These are phyloP conservation scores for Nephrotoma flavescens DNA, from an alignment of 2,888 invertebrate species.

Conservation along the genomic window DNA sequence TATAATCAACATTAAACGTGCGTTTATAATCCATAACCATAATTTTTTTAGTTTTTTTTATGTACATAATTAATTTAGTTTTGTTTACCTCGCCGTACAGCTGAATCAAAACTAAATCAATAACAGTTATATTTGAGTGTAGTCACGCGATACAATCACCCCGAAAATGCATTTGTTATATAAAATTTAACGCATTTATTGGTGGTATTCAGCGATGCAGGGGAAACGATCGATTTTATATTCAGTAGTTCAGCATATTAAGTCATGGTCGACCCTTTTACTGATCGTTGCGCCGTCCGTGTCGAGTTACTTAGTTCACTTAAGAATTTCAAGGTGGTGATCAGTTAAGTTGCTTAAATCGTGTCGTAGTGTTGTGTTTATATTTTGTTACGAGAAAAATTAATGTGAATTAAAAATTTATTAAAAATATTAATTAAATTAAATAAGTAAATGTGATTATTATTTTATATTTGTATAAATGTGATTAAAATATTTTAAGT, in stretches of 20 bases:
- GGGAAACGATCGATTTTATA: neutral
- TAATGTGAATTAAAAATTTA: neutral
- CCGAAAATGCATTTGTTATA: neutral
- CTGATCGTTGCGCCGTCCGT: neutral
- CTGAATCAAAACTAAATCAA: neutral
- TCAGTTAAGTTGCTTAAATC: slow-evolving; percentile 1
- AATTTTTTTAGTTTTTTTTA: neutral
- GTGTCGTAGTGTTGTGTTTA: neutral
- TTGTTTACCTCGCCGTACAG: neutral
- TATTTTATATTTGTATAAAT: neutral
- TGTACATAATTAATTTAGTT: neutral
- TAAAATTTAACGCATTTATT: neutral
- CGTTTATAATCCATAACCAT: neutral
- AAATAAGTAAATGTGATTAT: neutral
- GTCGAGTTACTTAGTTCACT: neutral
- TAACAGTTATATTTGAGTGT: neutral
- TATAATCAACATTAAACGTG: neutral
- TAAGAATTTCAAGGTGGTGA: slow-evolving; percentile 6
- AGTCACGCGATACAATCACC: neutral
- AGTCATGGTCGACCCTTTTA: neutral
- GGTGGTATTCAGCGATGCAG: neutral
- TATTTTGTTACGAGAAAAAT: neutral
- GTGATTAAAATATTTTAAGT: neutral
- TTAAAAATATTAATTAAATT: neutral
- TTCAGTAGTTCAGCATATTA: neutral